Evolutionary conservation across 2,888 invertebrate genomes (phyloP), one percentile per base, ranked within the genome.

Genomic region (Temnothorax unifasciatus): DNA sequence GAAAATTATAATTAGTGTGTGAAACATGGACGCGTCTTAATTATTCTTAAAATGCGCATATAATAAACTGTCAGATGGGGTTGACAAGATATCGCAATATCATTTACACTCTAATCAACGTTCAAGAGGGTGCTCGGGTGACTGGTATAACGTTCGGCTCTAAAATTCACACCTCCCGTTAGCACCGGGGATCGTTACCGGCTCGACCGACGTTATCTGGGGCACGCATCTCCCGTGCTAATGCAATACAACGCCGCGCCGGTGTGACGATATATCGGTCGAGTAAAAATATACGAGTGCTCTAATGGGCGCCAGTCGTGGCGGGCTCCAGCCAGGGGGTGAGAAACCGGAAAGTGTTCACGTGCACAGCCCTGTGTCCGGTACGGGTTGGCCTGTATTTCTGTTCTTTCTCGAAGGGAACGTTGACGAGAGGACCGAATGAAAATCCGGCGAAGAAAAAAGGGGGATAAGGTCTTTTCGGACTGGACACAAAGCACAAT

Each of bases 121-220:
- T 73, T 38, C 44, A 25, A 29, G 21, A 63, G 29, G 9, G 34
- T 34, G 41, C 11, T 63, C 38, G 21, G 54, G 34, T 76, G 41
- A 76, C 61, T 3, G 38, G 15, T 66, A 66, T 66, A 82, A 64
- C 25, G 25, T 44, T 81, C 29, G 57, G 57, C 9, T 79, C 47
- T 47, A 79, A 81, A 79, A 88, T 89, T 90, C 90, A 84, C 88
- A 86, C 88, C 84, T 88, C 52, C 73, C 64, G 54, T 44, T 85
- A 85, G 68, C 82, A 88, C 73, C 75, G 90, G 52, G 88, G 84
- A 86, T 88, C 59, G 88, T 68, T 90, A 88, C 88, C 85, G 83
- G 90, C 61, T 76, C 54, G 63, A 69, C 57, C 54, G 57, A 68
- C 44, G 74, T 89, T 89, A 89, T 88, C 88, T 76, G 47, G 47